A percentile compares a stretch with the other conserved stretches of the same genome.
phyloP scores from a whole-genome alignment of 1,140 invertebrate genomes.

The Magallana ariakensis region DNA sequence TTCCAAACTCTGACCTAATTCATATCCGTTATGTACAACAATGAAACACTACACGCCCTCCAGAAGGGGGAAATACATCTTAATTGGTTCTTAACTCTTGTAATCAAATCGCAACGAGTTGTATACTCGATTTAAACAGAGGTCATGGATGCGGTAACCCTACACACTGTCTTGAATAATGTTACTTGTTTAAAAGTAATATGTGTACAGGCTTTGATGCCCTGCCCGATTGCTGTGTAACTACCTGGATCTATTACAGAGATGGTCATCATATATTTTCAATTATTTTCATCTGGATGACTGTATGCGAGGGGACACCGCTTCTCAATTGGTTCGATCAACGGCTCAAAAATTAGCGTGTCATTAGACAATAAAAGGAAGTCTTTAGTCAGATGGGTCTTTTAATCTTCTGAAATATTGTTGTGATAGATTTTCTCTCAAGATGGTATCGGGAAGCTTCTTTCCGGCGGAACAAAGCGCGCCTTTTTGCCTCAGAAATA shows the following conservation, averaged over 20 bases:
- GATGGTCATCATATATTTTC: conserved; percentile 22
- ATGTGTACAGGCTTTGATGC: not conserved
- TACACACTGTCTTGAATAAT: conserved; percentile 15
- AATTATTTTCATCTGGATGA: conserved; percentile 2
- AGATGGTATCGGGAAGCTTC: not conserved
- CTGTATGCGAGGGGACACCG: conserved; percentile 25
- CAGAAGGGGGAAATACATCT: not conserved
- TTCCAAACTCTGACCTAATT: not conserved
- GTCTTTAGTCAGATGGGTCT: conserved; percentile 25
- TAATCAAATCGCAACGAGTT: conserved; percentile 23
- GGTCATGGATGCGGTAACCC: not conserved
- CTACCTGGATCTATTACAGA: conserved; percentile 18
- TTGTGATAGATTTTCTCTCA: conserved; percentile 16
- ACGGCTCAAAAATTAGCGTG: conserved; percentile 14
- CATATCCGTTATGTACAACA: not conserved
- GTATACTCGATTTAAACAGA: conserved; percentile 22
- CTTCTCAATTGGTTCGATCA: conserved; percentile 34
- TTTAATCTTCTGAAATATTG: conserved; percentile 35
- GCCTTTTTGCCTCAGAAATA: conserved; percentile 7
- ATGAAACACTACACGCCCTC: not conserved
- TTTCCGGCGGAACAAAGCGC: not conserved
- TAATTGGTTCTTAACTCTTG: conserved; percentile 27
- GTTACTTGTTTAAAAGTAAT: conserved; percentile 32
- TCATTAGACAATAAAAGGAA: conserved; percentile 8
- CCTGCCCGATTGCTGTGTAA: not conserved